Conservation (phyloP, 2,797 vertebrate genomes). For the Pristis pectinata region DNA sequence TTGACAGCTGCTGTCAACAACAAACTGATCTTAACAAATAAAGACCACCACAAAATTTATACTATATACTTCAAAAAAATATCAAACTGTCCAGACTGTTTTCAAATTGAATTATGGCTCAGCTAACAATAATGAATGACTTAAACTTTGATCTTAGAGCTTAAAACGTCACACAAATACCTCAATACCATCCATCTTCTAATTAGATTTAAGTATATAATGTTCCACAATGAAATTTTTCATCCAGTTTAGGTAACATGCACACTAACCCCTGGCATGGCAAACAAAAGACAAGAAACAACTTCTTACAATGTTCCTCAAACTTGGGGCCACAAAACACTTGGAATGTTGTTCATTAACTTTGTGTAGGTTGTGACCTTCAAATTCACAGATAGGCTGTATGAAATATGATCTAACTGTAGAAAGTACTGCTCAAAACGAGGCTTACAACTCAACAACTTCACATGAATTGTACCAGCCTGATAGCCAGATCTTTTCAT, state of each 20-base stretch:
- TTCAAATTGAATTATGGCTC: background rate
- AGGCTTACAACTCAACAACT: background rate
- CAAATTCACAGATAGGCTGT: background rate
- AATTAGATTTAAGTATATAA: background rate
- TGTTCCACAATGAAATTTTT: background rate
- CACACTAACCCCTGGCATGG: background rate
- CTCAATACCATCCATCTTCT: background rate
- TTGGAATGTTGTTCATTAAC: background rate
- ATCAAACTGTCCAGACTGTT: background rate
- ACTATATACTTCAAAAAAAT: background rate
- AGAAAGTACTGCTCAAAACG: background rate
- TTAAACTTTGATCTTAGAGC: background rate
- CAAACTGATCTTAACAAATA: background rate
- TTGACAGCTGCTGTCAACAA: background rate
- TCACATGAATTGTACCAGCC: background rate
- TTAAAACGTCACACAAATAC: background rate
- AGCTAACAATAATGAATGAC: background rate
- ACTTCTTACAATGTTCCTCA: background rate
- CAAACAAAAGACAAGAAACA: background rate
- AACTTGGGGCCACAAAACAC: background rate
- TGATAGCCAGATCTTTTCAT: background rate
- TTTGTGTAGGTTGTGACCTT: background rate
- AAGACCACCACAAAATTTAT: background rate
- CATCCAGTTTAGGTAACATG: background rate
- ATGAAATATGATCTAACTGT: constrained; percentile 14